Base-by-base conservation (phyloP, 1,140 invertebrate genomes). In the Steinernema khuongi region DNA sequence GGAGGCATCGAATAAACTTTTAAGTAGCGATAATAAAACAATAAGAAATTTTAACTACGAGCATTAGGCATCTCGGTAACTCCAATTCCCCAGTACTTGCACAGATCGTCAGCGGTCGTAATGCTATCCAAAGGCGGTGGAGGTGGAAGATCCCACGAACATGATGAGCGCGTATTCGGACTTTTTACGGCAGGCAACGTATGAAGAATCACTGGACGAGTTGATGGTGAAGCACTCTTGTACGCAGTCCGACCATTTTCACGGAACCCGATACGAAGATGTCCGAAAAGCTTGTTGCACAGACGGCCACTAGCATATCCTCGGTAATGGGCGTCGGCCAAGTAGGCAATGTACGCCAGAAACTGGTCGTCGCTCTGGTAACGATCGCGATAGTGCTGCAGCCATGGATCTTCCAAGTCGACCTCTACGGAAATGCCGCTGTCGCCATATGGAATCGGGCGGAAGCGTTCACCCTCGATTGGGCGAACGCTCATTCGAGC, bases 31-130 rank as follows among this genome's bases (percentile, higher is more conserved):
- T n/a, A n/a, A n/a, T n/a, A n/a, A n/a, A n/a, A n/a, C n/a, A n/a
- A n/a, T n/a, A n/a, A n/a, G n/a, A n/a, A n/a, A n/a, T n/a, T n/a
- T n/a, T n/a, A n/a, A n/a, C n/a, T n/a, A n/a, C n/a, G n/a, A n/a
- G n/a, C n/a, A n/a, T n/a, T n/a, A n/a, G 50, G 50, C 50, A 60
- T 60, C 19, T 60, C 50, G 50, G 50, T 60, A 22, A 60, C 50
- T 60, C 50, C 50, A 22, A 60, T 60, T 60, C 50, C 50, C 50
- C 50, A 60, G 50, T 14, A 17, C 50, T 60, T 60, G 50, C 50
- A 60, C 4, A 60, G 22, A 4, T 60, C 50, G 22, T 11, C 11
- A 22, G 50, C 50, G 19, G 14, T 60, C 19, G 14, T 60, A 14
- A 60, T 2, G 4, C 26, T 22, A 7, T 60, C 19, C 14, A 26